Base-by-base conservation (phyloP, 2,888 invertebrate genomes). In the Drosophila peninsularis region DNA sequence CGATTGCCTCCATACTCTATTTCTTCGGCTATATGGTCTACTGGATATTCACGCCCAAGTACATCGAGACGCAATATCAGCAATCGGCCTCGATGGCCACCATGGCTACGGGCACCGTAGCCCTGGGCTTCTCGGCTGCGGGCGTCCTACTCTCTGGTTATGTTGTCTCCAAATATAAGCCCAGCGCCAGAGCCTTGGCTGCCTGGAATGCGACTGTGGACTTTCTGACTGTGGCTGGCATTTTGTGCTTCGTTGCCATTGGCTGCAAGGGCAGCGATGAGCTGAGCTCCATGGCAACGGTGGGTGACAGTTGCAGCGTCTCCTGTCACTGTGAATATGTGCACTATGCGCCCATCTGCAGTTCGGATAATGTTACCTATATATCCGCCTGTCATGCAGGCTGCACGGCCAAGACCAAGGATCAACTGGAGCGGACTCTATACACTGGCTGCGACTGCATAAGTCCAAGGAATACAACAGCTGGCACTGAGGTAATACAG, bases 311-410 rank as follows among this genome's bases (percentile, higher is more conserved):
- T 32, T 96, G 96, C 90, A 96, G 95, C 86, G 90, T 92, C 17
- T 92, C 94, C 61, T 96, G 96, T 84, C 93, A 94, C 69, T 96
- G 96, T 90, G 94, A 95, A 79, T 95, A 94, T 81, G 94, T 95
- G 24, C 94, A 94, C 79, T 96, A 95, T 90, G 94, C 95, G 72
- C 96, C 96, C 0, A 95, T 96, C 2, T 96, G 96, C 90, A 94
- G 94, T 14, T 93, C 94, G 41, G 93, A 94, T 62, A 94, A 94
- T 1, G 93, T 94, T 52, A 95, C 95, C 7, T 96, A 94, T 90
- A 96, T 96, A 85, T 96, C 96, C 0, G 95, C 96, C 11, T 96
- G 96, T 88, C 96, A 96, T 88, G 96, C 96, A 14, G 96, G 96
- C 2, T 96, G 96, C 88, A 93, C 91, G 3, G 69, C 44, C 39